Evolutionary conservation across 2,888 invertebrate species (phyloP).

Genomic region (Thelaira solivaga): DNA sequence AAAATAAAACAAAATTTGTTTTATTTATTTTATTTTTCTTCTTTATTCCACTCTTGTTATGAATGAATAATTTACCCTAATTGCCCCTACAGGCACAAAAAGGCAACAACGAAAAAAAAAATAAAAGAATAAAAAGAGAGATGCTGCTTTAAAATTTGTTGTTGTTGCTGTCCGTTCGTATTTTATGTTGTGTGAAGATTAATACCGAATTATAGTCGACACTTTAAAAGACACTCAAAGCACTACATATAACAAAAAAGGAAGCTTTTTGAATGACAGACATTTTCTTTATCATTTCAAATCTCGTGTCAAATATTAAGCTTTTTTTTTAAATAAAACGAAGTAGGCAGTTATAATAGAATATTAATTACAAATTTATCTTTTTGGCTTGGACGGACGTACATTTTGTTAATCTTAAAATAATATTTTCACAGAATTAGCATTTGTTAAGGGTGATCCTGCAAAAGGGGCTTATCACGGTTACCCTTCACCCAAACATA

Average conservation of each 20-base stretch:
- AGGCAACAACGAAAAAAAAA: neutral
- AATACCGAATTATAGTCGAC: constrained; percentile 66
- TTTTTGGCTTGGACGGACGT: no score
- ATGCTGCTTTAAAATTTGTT: constrained; percentile 8
- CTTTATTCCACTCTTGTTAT: no score
- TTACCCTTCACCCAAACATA: no score
- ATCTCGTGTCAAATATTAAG: constrained; percentile 54
- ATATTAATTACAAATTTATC: constrained; percentile 36
- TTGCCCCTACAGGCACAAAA: constrained; percentile 36
- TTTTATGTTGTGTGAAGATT: constrained; percentile 66
- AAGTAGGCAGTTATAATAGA: neutral
- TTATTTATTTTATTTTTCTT: neutral
- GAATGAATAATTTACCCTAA: constrained; percentile 40
- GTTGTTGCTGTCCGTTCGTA: neutral
- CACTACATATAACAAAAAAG: constrained; percentile 20
- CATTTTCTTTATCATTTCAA: constrained; percentile 22
- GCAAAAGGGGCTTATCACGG: neutral
- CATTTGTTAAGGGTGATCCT: neutral
- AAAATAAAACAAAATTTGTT: constrained; percentile 39
- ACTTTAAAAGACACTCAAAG: constrained; percentile 46
- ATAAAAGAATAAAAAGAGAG: neutral
- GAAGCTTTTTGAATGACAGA: neutral
- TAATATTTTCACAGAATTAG: neutral
- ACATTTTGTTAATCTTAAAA: constrained; percentile 30
- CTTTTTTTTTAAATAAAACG: constrained; percentile 12